A percentile compares a stretch with the other conserved stretches of the same genome.
Evolutionary conservation across 2,888 invertebrate species (phyloP).

Genomic region (Andrena bucephala): DNA sequence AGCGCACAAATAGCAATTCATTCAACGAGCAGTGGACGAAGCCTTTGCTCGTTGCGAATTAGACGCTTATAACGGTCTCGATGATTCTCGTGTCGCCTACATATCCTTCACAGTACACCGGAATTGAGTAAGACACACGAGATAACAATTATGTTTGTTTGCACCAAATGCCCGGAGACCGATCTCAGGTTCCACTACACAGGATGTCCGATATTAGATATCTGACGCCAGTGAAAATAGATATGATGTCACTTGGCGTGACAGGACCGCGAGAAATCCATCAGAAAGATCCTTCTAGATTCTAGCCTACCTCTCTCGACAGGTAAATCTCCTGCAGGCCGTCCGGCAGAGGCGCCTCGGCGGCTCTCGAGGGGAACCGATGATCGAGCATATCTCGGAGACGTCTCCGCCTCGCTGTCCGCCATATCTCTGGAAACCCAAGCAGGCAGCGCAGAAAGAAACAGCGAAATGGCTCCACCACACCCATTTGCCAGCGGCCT

Average conservation of each 20-base stretch:
- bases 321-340: not conserved
- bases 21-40: not conserved
- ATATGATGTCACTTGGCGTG: constrained; percentile 40
- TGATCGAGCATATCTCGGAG: not conserved
- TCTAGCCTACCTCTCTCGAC: too few species aligned
- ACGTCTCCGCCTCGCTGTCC: not conserved
- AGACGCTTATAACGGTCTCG: not conserved
- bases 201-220: constrained; percentile 67
- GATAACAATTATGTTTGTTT: constrained; percentile 64
- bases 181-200: constrained; percentile 49
- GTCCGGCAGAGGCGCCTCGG: not conserved
- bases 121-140: constrained; percentile 49
- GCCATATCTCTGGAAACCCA: constrained; percentile 9
- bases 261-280: constrained; percentile 1
- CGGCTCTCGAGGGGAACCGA: not conserved
- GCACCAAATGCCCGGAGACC: constrained; percentile 12
- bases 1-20: not conserved
- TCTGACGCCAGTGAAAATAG: constrained; percentile 50
- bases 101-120: constrained; percentile 15
- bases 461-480: constrained; percentile 45
- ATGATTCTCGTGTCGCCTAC: not conserved
- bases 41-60: not conserved
- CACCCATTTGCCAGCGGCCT: constrained; percentile 41
- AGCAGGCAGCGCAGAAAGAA: not conserved
- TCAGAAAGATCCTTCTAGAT: not conserved